Conservation (phyloP, 2,888 invertebrate genomes). For the Andrena hattorfiana region DNA sequence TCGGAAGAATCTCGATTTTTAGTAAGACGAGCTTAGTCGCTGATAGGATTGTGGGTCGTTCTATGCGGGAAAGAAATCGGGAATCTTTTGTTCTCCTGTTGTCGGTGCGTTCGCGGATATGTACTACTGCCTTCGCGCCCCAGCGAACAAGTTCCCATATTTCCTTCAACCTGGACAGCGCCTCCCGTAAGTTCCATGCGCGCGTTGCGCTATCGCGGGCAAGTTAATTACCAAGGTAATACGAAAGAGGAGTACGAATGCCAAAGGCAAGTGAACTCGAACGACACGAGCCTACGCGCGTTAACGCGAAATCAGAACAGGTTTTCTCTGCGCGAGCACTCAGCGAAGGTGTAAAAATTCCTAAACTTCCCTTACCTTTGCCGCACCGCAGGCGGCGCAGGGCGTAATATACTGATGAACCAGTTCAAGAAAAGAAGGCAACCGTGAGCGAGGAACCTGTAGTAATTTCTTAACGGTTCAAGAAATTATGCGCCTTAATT, state of each 20-base stretch:
- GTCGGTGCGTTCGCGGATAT: background rate
- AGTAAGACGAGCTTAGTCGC: slow-evolving; percentile 53
- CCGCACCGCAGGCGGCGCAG: slow-evolving; percentile 23
- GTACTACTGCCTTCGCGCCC: background rate
- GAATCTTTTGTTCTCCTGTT: slow-evolving; percentile 10
- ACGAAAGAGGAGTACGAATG: slow-evolving; percentile 31
- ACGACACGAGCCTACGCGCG: slow-evolving; percentile 18
- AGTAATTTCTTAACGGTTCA: slow-evolving; percentile 71
- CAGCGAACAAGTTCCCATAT: background rate
- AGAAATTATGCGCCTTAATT: slow-evolving; percentile 69
- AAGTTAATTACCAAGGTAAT: slow-evolving; percentile 46
- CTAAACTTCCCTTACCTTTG: slow-evolving; percentile 38
- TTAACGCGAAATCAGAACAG: slow-evolving; percentile 66
- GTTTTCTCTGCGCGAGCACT: slow-evolving; percentile 36
- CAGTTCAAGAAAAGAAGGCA: slow-evolving; percentile 66
- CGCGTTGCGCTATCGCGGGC: slow-evolving; percentile 16
- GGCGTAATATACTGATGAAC: slow-evolving; percentile 62
- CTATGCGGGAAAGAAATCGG: slow-evolving; percentile 16
- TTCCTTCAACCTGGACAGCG: background rate
- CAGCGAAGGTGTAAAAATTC: slow-evolving; percentile 34
- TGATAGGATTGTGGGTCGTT: slow-evolving; percentile 53
- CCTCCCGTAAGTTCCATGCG: slow-evolving; percentile 2
- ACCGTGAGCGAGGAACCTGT: slow-evolving; percentile 27
- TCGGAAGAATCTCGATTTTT: slow-evolving; percentile 53
- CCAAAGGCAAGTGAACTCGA: slow-evolving; percentile 27